Evolutionary conservation across 2,888 invertebrate species (phyloP), one percentile per base, ranked within the genome.

Genomic region (Hyalella azteca): DNA sequence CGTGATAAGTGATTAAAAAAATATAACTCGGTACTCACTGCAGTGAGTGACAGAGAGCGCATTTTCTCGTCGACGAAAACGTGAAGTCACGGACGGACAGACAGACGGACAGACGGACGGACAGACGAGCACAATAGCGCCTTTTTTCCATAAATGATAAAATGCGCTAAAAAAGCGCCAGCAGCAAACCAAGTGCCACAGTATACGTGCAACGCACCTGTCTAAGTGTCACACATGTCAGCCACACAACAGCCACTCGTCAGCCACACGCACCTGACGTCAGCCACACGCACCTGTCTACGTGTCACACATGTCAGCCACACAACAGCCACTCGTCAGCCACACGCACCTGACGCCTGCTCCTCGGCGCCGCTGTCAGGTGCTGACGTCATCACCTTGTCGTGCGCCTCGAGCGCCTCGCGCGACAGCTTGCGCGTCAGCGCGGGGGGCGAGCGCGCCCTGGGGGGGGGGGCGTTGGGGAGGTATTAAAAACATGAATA

Each of bases 401-500:
- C 81, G 49, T 82, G 81, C 3, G 78, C 82, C 41, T 88, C 85
- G 73, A 88, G 86, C 0, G 93, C 90, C 85, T 94, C 94, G 86
- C 93, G 93, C 0, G 93, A 93, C 60, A 91, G 91, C 87, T 94
- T 94, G 85, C 94, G 90, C 48, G 90, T 88, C 85, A 81, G 88
- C 86, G 22, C 88, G n/a, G 79, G 85, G 73, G 81, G 85, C 66
- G 79, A 85, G 0, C 81, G 77, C 1, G 81, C 80, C 79, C 83
- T 81, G 77, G 1, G 32, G n/a, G 29, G 2, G 19, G 19, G 22
- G 15, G 22, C 3, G 13, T 49, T 45, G 7, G 15, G 7, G 15
- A 45, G 45, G 36, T n/a, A n/a, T n/a, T n/a, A n/a, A n/a, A n/a
- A n/a, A n/a, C n/a, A n/a, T n/a, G n/a, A n/a, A n/a, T n/a, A n/a